These are phyloP conservation scores for Druceiella hillmani DNA, from an alignment of 2,888 invertebrate species.

Conservation along the genomic window DNA sequence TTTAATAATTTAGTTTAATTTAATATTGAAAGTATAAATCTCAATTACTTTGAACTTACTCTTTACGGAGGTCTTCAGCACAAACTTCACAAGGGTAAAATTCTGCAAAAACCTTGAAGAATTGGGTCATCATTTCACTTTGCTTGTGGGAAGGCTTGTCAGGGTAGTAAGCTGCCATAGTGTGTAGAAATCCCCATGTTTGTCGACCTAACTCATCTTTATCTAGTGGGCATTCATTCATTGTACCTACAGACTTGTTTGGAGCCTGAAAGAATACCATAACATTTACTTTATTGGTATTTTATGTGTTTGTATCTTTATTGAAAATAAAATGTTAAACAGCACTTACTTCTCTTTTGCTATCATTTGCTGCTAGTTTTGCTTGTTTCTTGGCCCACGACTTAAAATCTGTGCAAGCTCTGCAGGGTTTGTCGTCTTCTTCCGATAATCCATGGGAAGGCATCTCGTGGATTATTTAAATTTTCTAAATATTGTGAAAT, in stretches of 20 bases:
- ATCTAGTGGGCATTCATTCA: conserved; percentile 75
- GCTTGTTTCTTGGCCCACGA: conserved; percentile 62
- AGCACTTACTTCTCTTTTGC: too few species aligned
- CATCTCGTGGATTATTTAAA: too few species aligned
- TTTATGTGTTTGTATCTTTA: too few species aligned
- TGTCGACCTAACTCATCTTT: conserved; percentile 69
- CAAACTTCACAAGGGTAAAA: conserved; percentile 93
- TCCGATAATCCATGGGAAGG: conserved; percentile 37
- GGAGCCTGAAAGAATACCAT: too few species aligned
- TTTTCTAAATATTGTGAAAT: too few species aligned
- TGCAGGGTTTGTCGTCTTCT: conserved; percentile 51
- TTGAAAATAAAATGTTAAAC: too few species aligned
- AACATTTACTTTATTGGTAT: too few species aligned
- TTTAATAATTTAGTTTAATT: neutral
- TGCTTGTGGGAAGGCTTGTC: conserved; percentile 68
- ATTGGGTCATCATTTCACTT: conserved; percentile 69
- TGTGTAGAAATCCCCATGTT: conserved; percentile 93
- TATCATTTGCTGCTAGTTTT: conserved; percentile 1
- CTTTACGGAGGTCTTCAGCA: conserved; percentile 79
- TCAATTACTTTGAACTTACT: conserved; percentile 53
- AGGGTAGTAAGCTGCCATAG: conserved; percentile 94
- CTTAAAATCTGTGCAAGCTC: conserved; percentile 67
- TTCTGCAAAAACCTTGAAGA: conserved; percentile 78
- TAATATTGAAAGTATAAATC: neutral
- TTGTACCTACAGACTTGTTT: too few species aligned